Base-by-base conservation (phyloP, 2,888 invertebrate genomes). In the Heteromyza rotundicornis region DNA sequence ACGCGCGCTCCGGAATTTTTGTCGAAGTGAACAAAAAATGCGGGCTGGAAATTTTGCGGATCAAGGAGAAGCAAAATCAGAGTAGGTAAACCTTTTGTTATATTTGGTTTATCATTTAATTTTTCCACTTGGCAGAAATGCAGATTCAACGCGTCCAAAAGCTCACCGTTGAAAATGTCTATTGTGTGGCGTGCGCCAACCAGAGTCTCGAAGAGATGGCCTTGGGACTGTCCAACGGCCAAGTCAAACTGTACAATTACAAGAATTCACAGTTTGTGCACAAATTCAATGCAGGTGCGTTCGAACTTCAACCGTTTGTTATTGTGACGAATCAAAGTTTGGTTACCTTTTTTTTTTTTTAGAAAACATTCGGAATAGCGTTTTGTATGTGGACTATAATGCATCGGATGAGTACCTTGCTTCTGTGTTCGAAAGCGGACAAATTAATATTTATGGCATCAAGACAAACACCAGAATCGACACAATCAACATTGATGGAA, bases 361-460 rank as follows among this genome's bases (percentile, higher is more conserved):
- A 78, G 80, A 81, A 32, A 68, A 70, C 17, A 68, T 70, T 2
- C 72, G 75, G 1, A 76, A 75, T 57, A 71, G 80, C 2, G 81
- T 83, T 2, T 65, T 81, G 17, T 77, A 70, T 62, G 66, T 83
- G 61, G 83, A 83, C 62, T 83, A 79, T 55, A 83, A 80, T 65
- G 73, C 75, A 7, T 78, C 79, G 0, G 81, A 82, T 68, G 83
- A 82, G 58, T 81, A 81, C 55, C 74, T 83, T 52, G 75, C 82
- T 0, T 78, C 80, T 0, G 82, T 83, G 5, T 75, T 78, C 35
- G 83, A 83, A 59, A 77, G 71, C 63, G 82, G 83, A 8, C 62
- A 65, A 22, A 77, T 83, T 2, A 81, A 78, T 51, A 70, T 83
- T 2, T 81, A 76, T 64, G 81, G 82, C 12, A 76, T 74, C 2